Evolutionary conservation across 2,797 vertebrate genomes (phyloP).

Genomic region (Neoniphon sammara): DNA sequence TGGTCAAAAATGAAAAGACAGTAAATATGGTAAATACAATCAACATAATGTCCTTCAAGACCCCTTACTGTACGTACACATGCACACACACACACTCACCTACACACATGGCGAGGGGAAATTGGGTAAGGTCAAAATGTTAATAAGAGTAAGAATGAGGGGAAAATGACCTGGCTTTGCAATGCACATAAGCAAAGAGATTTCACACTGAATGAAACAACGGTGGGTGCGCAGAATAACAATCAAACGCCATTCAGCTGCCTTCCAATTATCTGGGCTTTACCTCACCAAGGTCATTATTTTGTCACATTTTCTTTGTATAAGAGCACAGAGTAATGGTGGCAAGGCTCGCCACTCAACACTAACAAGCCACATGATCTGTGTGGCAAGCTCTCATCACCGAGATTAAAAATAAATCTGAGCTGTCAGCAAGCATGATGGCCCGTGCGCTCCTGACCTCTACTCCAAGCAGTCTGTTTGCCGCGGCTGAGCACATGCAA

Average conservation of each 20-base stretch:
- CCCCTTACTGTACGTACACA: background rate
- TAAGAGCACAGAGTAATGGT: constrained; percentile 40
- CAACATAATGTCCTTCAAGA: constrained; percentile 60
- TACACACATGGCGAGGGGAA: constrained; percentile 11
- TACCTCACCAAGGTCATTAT: constrained; percentile 78
- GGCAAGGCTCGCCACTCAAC: constrained; percentile 56
- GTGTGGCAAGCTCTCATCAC: constrained; percentile 67
- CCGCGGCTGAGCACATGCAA: constrained; percentile 27
- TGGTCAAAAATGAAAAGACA: constrained; percentile 61
- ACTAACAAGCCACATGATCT: constrained; percentile 77
- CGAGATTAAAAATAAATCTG: constrained; percentile 82
- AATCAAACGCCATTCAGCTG: constrained; percentile 66
- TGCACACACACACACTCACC: constrained; percentile 14
- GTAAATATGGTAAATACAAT: constrained; percentile 58
- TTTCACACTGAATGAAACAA: constrained; percentile 58
- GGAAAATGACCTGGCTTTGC: constrained; percentile 42
- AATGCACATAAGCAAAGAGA: constrained; percentile 48
- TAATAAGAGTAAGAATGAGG: constrained; percentile 63
- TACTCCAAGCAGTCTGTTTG: constrained; percentile 52
- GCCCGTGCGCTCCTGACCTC: constrained; percentile 73
- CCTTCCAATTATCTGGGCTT: constrained; percentile 61
- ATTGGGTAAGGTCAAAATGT: constrained; percentile 59
- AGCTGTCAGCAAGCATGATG: constrained; percentile 74
- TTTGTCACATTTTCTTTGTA: constrained; percentile 67
- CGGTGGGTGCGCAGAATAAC: constrained; percentile 69